Base-by-base conservation (phyloP, 2,113 vertebrate genomes). In the Cranoglanis bouderius region DNA sequence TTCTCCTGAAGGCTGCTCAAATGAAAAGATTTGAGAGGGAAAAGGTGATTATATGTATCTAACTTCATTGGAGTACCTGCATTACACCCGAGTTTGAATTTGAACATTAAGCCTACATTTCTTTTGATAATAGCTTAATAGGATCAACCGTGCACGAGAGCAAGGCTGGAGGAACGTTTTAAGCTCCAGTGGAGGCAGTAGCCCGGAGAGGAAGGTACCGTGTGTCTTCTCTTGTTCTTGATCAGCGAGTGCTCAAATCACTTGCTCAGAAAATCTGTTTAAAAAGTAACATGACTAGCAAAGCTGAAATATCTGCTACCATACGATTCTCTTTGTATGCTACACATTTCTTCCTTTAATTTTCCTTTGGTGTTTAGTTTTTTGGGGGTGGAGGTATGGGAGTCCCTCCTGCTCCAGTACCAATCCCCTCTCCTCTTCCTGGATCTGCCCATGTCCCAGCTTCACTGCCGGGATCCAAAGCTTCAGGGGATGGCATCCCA, bases 121-220 rank as follows among this genome's bases (percentile, higher is more conserved):
- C 55, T 89, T 46, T 82, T 86, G 87, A 7, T 78, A 29, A 35
- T 93, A 99, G 98, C 94, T 99, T 91, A 97, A 96, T 93, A 96
- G 96, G 90, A 98, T 98, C 95, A 98, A 99, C 93, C 97, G 97
- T 94, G 98, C 98, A 85, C 96, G 97, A 93, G 98, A 99, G 88
- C 98, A 98, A 95, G 98, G 98, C 91, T 99, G 98, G 98, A 97
- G 96, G 87, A 96, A 97, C 91, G 97, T 98, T 55, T 95, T 98
- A 89, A 96, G 96, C 93, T 97, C 97, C 81, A 96, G 97, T 93
- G 96, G 97, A 92, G 97, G 95, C 1, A 95, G 95, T 92, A 96
- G 95, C 87, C 95, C 96, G 81, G 95, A 96, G 92, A 95, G 93
- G 65, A 96, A 95, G 95, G 96, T 96, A 88, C 43, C 55, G 21